Evolutionary conservation across 2,113 vertebrate species (phyloP).

Genomic region (Equus przewalskii): DNA sequence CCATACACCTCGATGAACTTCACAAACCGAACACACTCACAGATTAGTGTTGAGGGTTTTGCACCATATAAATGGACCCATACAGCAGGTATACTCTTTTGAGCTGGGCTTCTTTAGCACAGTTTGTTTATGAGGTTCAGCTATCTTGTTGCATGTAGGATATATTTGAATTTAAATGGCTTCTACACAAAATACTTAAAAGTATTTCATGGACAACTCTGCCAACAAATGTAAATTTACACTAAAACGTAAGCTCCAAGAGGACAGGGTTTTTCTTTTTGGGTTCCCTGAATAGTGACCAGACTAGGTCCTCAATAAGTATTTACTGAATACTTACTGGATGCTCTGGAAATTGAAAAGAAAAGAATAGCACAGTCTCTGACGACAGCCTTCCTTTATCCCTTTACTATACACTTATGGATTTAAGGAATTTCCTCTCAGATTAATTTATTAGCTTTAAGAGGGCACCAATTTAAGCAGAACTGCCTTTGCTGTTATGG

Average conservation of each 20-base stretch:
- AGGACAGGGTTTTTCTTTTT: neutral
- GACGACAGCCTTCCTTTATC: neutral
- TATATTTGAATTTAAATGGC: neutral
- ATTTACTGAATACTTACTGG: neutral
- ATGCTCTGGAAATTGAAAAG: neutral
- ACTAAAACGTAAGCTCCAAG: neutral
- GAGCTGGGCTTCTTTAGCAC: neutral
- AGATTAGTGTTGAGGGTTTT: neutral
- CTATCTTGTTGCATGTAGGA: neutral
- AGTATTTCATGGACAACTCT: neutral
- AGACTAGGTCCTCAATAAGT: neutral
- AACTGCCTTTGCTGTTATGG: conserved; percentile 12
- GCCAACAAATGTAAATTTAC: neutral
- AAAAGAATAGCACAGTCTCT: neutral
- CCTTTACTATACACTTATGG: neutral
- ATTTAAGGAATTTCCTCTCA: conserved; percentile 22
- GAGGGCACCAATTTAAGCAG: neutral
- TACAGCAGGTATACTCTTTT: neutral
- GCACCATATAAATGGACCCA: neutral
- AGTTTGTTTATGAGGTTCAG: neutral
- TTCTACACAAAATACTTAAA: neutral
- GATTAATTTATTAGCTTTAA: neutral
- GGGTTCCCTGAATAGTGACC: neutral
- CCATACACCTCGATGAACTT: neutral
- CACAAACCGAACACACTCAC: neutral